Percentiles rank a stretch among this genome's conserved stretches.
These are phyloP conservation scores for Lagorchestes hirsutus DNA, from an alignment of 2,797 vertebrate genomes.

Conservation along the genomic window DNA sequence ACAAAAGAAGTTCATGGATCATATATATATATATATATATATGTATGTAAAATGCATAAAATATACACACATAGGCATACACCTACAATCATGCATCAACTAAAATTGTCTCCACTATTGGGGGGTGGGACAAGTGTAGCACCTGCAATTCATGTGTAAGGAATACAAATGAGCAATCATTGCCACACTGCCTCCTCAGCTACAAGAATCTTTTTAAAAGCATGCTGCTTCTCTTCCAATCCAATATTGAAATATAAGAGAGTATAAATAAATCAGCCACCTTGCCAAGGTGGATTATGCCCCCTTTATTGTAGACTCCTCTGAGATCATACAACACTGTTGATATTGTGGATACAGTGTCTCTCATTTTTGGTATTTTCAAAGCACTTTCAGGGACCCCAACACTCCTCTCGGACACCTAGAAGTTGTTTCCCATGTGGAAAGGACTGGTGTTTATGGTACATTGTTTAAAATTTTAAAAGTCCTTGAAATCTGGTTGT, in stretches of 20 bases:
- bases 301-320: conserved; percentile 47
- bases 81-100: neutral
- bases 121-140: neutral
- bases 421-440: conserved; percentile 16
- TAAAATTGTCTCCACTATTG: neutral
- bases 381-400: conserved; percentile 23
- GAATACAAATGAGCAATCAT: neutral
- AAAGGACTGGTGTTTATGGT: conserved; percentile 53
- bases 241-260: conserved; percentile 38
- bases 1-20: neutral
- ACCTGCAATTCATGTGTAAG: neutral
- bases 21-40: neutral
- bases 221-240: conserved; percentile 45
- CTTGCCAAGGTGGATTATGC: conserved; percentile 5
- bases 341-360: conserved; percentile 29
- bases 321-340: conserved; percentile 37
- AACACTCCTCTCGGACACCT: conserved; percentile 4
- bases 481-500: conserved; percentile 43
- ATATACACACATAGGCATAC: neutral
- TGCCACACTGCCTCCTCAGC: conserved; percentile 14
- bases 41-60: neutral
- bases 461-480: conserved; percentile 48
- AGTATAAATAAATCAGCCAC: neutral
- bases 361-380: conserved; percentile 34
- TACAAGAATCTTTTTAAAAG: neutral